Evolutionary conservation across 2,888 invertebrate genomes (phyloP), one percentile per base, ranked within the genome.

Genomic region (Scotopteryx bipunctaria): DNA sequence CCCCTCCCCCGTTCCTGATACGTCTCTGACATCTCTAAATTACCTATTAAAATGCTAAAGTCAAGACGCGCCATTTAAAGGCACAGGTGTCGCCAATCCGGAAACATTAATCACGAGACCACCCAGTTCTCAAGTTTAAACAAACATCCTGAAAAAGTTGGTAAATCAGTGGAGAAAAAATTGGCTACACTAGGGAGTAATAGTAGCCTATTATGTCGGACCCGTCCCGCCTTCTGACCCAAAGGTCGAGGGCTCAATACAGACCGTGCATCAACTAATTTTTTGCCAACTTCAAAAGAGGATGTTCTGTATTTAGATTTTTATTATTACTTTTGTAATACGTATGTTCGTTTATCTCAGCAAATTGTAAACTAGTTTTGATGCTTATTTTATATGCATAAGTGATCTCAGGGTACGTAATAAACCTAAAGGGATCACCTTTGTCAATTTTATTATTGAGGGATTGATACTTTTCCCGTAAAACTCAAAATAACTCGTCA

Each of bases 61-160:
- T 42, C 42, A 37, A 46, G 29, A 52, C 40, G 33, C 53, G 62
- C 67, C 64, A 64, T 64, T 65, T 57, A 59, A 33, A 55, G 47
- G 48, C 61, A 60, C 67, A 67, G 67, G 71, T 71, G 74, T 70
- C 67, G 57, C 51, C 65, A 66, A 64, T 63, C 67, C 69, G 72
- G 71, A 73, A 57, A 66, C 71, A 76, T 78, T 72, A 68, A 71
- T 78, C 75, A 78, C 56, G 54, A 59, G 69, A 67, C 71, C 72
- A 70, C 71, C 66, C 43, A 37, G 38, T 21, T 40, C 29, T 48
- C 15, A 14, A 43, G 31, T 37, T 23, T 35, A 27, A 46, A 33
- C 29, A 44, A 54, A 47, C 33, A 41, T 33, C 14, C 23, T 17
- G 35, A 44, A 44, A 21, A 43, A 40, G 9, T n/a, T 17, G 9